Base-by-base conservation (phyloP, 2,888 invertebrate genomes). In the Caenorhabditis macrosperma region DNA sequence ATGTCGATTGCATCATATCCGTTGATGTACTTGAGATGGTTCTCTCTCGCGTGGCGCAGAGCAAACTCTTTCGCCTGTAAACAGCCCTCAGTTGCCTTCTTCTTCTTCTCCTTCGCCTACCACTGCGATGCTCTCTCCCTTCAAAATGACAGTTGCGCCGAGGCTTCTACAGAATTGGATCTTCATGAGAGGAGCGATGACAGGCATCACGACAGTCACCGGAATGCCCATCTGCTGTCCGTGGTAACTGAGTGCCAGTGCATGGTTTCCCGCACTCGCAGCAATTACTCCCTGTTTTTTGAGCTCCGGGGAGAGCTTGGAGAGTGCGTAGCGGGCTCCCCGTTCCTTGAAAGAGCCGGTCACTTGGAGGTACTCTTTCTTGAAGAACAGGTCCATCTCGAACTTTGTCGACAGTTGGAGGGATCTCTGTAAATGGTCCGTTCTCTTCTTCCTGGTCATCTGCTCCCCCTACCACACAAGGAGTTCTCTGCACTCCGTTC, bases 271-370 rank as follows among this genome's bases (percentile, higher is more conserved):
- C 1, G 88, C 88, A 68, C 82, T 82, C 4, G 88, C 88, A 0
- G 88, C 88, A 24, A 88, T 87, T 0, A 86, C 88, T 55, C 88
- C 88, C 9, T 60, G 67, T 24, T 54, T 61, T 46, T 64, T 71
- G 50, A 86, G 84, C 20, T 78, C 78, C 1, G 52, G 35, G 6
- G 66, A 69, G 9, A 87, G 63, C 17, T 78, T 78, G 0, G 85
- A 76, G 2, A 86, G 64, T 4, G 86, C 86, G 33, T 85, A 85
- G 2, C 85, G 60, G 0, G 97, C 97, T 0, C 97, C 97, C 79
- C 97, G 93, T 91, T 97, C 97, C 91, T 97, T 97, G 91, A 97
- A 96, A 91, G 96, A 96, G 91, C 97, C 97, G n/a, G 97, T 97
- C 82, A 94, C 94, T 92, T 97, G 96, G 15, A 96, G 93, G 91